phyloP scores from a whole-genome alignment of 2,797 vertebrate genomes.

The Mastacembelus armatus region DNA sequence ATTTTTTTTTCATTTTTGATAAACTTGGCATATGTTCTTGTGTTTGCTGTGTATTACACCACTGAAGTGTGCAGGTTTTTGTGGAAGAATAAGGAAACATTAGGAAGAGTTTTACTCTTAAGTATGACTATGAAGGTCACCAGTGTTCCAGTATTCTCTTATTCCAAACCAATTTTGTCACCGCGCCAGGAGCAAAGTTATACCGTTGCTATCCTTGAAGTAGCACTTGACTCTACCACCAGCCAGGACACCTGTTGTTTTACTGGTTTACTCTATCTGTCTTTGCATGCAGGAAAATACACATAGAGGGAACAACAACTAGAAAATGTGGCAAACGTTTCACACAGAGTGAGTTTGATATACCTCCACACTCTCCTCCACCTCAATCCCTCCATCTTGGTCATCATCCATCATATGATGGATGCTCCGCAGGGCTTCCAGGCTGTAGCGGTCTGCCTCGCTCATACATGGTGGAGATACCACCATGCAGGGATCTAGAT shows the following conservation, averaged over 20 bases:
- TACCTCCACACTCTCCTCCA: constrained; percentile 88
- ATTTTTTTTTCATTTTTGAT: too few species aligned
- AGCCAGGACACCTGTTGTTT: constrained; percentile 70
- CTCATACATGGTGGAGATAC: constrained; percentile 91
- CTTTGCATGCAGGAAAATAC: constrained; percentile 21
- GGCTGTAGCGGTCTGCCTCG: constrained; percentile 92
- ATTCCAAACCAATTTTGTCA: constrained; percentile 66
- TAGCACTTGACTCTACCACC: constrained; percentile 55
- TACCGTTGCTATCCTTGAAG: constrained; percentile 72
- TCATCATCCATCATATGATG: constrained; percentile 89
- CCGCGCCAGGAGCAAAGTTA: constrained; percentile 71
- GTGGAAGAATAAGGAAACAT: constrained; percentile 2
- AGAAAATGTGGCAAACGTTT: not conserved
- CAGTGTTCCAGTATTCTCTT: constrained; percentile 48
- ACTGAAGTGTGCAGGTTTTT: not conserved
- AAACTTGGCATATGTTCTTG: too few species aligned
- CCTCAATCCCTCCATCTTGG: constrained; percentile 86
- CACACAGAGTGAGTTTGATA: not conserved
- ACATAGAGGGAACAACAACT: not conserved
- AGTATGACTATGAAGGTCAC: constrained; percentile 55
- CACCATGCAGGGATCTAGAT: constrained; percentile 88
- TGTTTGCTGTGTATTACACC: not conserved
- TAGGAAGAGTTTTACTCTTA: constrained; percentile 9
- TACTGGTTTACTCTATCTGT: constrained; percentile 34
- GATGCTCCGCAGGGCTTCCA: constrained; percentile 94